Evolutionary conservation across 2,888 invertebrate genomes (phyloP).

Genomic region (Xanthia togata): DNA sequence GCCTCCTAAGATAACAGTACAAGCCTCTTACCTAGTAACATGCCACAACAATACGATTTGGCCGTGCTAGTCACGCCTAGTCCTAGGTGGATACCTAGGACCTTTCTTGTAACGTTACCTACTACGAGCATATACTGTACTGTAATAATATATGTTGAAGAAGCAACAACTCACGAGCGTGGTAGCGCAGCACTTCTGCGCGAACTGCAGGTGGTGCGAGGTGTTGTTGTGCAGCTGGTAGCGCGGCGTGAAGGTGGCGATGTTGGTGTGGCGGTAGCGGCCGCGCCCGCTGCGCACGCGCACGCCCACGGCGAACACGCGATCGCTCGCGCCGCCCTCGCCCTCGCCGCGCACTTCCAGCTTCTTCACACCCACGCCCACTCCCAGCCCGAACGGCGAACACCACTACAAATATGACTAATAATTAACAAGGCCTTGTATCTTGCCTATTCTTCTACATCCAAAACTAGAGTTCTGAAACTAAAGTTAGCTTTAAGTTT

Average conservation of each 20-base stretch:
- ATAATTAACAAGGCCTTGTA: background rate
- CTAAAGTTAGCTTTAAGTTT: too few relatives aligned
- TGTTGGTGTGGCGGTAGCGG: conserved; percentile 96
- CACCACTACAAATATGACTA: conserved; percentile 92
- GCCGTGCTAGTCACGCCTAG: too few relatives aligned
- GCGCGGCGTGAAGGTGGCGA: conserved; percentile 97
- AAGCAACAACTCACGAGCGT: conserved; percentile 90
- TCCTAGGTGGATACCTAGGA: too few relatives aligned
- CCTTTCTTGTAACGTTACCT: background rate
- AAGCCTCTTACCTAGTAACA: too few relatives aligned
- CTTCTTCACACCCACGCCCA: conserved; percentile 93
- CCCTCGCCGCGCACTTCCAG: conserved; percentile 83
- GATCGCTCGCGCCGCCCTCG: conserved; percentile 86
- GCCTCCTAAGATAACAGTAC: too few relatives aligned
- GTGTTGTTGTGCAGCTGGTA: conserved; percentile 98
- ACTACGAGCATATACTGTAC: background rate
- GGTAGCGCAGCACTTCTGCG: conserved; percentile 96
- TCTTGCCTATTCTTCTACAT: too few relatives aligned
- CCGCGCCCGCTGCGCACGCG: conserved; percentile 97
- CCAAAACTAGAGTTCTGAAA: too few relatives aligned
- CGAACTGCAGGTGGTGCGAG: conserved; percentile 94
- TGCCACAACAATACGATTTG: too few relatives aligned
- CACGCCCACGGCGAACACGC: conserved; percentile 96
- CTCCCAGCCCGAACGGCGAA: conserved; percentile 95
- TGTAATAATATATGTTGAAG: background rate